These are phyloP conservation scores for Epizoanthus scotinus DNA, from an alignment of 92 coral and sea anemone genomes.

Conservation along the genomic window DNA sequence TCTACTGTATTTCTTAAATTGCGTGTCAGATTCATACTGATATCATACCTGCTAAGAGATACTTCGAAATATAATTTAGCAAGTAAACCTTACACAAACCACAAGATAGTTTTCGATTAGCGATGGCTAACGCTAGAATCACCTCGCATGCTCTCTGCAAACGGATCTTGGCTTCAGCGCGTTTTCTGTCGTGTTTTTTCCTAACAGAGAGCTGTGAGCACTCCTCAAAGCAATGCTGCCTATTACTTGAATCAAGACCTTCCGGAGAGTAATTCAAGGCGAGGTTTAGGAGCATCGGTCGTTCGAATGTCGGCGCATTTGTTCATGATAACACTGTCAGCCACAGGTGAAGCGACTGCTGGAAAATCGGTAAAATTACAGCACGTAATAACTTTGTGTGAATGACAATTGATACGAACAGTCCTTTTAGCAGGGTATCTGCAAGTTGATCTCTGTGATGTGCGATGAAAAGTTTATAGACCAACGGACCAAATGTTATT, in stretches of 20 bases:
- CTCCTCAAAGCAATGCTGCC: background rate
- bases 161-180: slow-evolving; percentile 36
- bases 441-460: background rate
- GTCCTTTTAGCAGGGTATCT: background rate
- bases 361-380: slow-evolving; percentile 38
- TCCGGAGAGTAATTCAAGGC: slow-evolving; percentile 50
- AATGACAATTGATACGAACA: background rate
- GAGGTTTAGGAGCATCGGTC: slow-evolving; percentile 31
- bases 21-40: slow-evolving; percentile 50
- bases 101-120: slow-evolving; percentile 69
- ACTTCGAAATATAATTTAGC: slow-evolving; percentile 67
- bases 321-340: slow-evolving; percentile 34
- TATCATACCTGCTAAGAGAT: slow-evolving; percentile 67
- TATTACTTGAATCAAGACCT: slow-evolving; percentile 33
- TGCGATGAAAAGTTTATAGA: slow-evolving; percentile 6
- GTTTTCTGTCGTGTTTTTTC: slow-evolving; percentile 9
- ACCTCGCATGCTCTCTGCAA: slow-evolving; percentile 17
- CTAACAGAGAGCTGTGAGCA: background rate
- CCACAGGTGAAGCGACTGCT: slow-evolving; percentile 21
- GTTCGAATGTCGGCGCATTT: slow-evolving; percentile 37
- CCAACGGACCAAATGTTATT: background rate
- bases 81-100: slow-evolving; percentile 68
- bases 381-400: slow-evolving; percentile 3
- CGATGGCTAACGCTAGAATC: slow-evolving; percentile 42
- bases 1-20: slow-evolving; percentile 44